These are phyloP conservation scores for Drosophila pegasa DNA, from an alignment of 2,888 invertebrate species.

Conservation along the genomic window DNA sequence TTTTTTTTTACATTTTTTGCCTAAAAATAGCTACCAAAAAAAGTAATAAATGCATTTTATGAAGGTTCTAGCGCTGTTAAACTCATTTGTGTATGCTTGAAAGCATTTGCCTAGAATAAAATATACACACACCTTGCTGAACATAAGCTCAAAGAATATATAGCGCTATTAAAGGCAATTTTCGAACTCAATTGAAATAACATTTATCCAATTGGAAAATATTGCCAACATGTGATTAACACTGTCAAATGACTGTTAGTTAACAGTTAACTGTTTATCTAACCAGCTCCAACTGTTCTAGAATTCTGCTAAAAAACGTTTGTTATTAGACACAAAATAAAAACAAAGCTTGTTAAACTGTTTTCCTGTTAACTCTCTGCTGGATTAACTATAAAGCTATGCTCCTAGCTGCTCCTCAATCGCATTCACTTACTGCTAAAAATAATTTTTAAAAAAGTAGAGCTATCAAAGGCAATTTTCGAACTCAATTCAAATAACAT, in stretches of 20 bases:
- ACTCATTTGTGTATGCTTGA: constrained; percentile 3
- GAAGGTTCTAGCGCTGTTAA: constrained; percentile 8
- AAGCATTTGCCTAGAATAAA: background rate
- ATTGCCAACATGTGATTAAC: background rate
- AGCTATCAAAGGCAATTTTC: too few species aligned
- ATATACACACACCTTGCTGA: background rate
- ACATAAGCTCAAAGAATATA: background rate
- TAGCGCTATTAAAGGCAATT: background rate
- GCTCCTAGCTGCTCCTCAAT: too few species aligned
- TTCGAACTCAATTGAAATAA: background rate
- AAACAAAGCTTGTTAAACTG: background rate
- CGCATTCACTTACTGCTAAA: too few species aligned
- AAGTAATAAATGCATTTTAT: constrained; percentile 10
- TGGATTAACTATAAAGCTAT: background rate
- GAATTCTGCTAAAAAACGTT: background rate
- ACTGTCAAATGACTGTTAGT: background rate
- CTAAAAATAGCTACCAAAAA: constrained; percentile 11
- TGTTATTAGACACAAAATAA: too few species aligned
- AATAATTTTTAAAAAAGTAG: too few species aligned
- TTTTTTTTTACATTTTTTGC: background rate
- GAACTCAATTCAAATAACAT: too few species aligned
- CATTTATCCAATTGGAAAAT: background rate
- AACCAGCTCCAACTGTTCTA: background rate
- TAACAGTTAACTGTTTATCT: background rate
- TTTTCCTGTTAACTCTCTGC: background rate